Evolutionary conservation across 2,113 vertebrate genomes (phyloP).

Genomic region (Etheostoma cragini): DNA sequence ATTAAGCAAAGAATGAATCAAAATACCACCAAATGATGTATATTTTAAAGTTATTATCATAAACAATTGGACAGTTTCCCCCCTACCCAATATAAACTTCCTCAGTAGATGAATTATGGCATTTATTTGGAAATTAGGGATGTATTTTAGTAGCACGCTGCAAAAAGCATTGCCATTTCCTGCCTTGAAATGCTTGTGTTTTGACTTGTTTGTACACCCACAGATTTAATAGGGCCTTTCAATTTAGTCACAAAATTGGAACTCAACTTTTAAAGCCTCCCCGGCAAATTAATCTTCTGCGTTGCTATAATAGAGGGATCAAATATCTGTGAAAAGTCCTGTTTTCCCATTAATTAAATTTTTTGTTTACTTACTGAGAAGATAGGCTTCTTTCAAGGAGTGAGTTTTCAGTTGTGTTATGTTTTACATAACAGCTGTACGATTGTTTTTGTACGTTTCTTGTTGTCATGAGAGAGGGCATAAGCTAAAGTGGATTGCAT

Average conservation of each 20-base stretch:
- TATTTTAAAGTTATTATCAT: conserved; percentile 3
- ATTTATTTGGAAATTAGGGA: background rate
- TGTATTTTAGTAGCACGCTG: background rate
- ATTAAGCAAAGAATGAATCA: background rate
- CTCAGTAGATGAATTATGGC: background rate
- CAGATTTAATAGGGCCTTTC: conserved; percentile 57
- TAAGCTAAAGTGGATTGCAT: background rate
- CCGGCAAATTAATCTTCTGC: conserved; percentile 62
- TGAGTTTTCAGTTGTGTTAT: conserved; percentile 15
- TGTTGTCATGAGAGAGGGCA: conserved; percentile 1
- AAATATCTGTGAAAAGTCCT: conserved; percentile 59
- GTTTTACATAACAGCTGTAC: conserved; percentile 42
- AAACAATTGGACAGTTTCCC: background rate
- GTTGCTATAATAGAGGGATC: conserved; percentile 50
- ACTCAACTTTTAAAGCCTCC: conserved; percentile 51
- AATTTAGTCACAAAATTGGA: conserved; percentile 68
- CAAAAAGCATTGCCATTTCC: conserved; percentile 7
- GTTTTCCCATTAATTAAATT: conserved; percentile 71
- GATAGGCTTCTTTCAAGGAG: conserved; percentile 27
- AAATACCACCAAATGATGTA: conserved; percentile 3
- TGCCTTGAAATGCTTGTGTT: conserved; percentile 18
- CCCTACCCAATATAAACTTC: background rate
- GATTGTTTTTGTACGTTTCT: background rate
- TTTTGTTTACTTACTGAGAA: conserved; percentile 62
- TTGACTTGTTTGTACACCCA: conserved; percentile 51